Conservation (phyloP, 2,888 invertebrate species). For the Cantharis lateralis region DNA sequence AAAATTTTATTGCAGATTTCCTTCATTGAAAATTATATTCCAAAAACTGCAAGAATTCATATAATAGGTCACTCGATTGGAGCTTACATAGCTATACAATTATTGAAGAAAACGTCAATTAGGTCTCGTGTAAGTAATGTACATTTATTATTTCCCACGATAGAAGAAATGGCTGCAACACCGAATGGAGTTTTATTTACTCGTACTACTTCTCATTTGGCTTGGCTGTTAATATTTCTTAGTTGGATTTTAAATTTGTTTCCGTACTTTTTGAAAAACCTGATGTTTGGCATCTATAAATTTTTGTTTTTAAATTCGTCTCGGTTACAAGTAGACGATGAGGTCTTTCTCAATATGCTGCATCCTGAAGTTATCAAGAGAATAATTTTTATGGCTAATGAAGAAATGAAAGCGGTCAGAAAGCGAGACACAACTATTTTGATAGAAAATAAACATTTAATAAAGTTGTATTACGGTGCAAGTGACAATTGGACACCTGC, state of each 20-base stretch:
- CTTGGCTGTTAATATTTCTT: constrained; percentile 54
- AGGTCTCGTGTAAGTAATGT: constrained; percentile 61
- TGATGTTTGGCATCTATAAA: constrained; percentile 63
- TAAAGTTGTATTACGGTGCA: constrained; percentile 80
- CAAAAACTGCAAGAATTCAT: constrained; percentile 70
- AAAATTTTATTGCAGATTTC: constrained; percentile 52
- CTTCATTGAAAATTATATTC: constrained; percentile 74
- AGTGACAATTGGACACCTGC: constrained; percentile 85
- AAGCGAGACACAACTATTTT: constrained; percentile 69
- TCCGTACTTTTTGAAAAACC: constrained; percentile 58
- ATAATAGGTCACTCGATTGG: constrained; percentile 91
- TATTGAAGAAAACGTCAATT: constrained; percentile 65
- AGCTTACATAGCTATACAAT: constrained; percentile 76
- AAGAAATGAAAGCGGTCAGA: constrained; percentile 79
- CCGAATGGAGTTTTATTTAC: constrained; percentile 72
- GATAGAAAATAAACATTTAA: constrained; percentile 60
- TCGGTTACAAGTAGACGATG: constrained; percentile 58
- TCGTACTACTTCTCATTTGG: constrained; percentile 59
- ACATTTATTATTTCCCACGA: constrained; percentile 82
- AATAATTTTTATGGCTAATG: constrained; percentile 71
- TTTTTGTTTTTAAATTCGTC: constrained; percentile 57
- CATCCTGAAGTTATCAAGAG: constrained; percentile 65
- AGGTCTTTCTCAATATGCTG: constrained; percentile 56
- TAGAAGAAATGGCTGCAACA: constrained; percentile 78
- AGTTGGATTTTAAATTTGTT: constrained; percentile 58